Percentiles rank a stretch among this genome's conserved stretches.
Conservation (phyloP, 1,140 invertebrate species). For the Oryzaephilus surinamensis region DNA sequence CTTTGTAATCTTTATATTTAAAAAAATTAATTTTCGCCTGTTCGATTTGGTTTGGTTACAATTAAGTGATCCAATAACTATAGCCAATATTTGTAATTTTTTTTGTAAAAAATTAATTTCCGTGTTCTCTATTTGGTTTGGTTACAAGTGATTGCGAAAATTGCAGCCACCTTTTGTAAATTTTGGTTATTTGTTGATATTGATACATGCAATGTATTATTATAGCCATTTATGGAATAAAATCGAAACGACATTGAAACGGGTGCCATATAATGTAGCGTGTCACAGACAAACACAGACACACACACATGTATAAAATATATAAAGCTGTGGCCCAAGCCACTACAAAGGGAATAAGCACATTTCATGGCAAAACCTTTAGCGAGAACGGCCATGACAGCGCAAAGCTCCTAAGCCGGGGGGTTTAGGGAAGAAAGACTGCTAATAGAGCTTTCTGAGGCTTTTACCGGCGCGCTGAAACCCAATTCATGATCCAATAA, state of each 20-base stretch:
- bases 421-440: conserved; percentile 38
- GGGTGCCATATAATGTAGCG: neutral
- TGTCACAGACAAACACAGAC: conserved; percentile 4
- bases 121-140: conserved; percentile 1
- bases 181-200: too few species aligned
- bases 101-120: conserved; percentile 7
- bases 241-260: conserved; percentile 1
- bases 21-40: too few species aligned
- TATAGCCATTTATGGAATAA: neutral
- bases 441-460: conserved; percentile 38
- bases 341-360: conserved; percentile 34
- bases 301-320: conserved; percentile 14
- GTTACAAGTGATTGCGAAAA: too few species aligned
- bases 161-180: too few species aligned
- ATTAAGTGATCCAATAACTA: too few species aligned
- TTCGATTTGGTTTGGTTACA: too few species aligned
- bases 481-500: conserved; percentile 40
- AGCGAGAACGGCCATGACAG: conserved; percentile 32
- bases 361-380: conserved; percentile 36
- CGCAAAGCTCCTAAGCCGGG: conserved; percentile 35
- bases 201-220: too few species aligned
- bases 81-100: too few species aligned
- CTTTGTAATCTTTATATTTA: too few species aligned
- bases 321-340: conserved; percentile 15
- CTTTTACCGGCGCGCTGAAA: conserved; percentile 36